Evolutionary conservation across 1,140 invertebrate species (phyloP).

Genomic region (Paramacrobiotus metropolitanus): DNA sequence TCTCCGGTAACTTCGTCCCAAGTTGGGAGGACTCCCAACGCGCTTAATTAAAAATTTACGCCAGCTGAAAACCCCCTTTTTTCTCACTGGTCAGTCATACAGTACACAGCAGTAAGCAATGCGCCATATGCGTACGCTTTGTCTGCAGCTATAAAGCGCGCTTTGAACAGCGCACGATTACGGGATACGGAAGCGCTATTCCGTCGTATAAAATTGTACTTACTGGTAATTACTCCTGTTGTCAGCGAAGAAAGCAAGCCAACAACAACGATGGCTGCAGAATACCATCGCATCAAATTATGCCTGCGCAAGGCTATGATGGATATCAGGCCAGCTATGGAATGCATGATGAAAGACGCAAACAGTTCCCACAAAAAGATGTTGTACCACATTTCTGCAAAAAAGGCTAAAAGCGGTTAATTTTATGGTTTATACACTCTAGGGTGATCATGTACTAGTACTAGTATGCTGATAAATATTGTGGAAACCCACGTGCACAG

Average conservation of each 20-base stretch:
- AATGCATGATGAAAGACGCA: slow-evolving; percentile 71
- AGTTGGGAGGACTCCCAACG: no score
- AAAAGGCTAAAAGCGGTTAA: slow-evolving; percentile 14
- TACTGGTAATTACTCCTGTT: slow-evolving; percentile 59
- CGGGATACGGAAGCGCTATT: not conserved
- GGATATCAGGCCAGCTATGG: slow-evolving; percentile 62
- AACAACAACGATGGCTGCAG: slow-evolving; percentile 59
- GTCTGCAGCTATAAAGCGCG: no score
- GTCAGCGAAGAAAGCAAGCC: slow-evolving; percentile 58
- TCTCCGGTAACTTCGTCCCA: no score
- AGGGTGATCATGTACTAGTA: not conserved
- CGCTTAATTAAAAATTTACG: no score
- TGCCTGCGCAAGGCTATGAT: slow-evolving; percentile 71
- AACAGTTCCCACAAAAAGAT: slow-evolving; percentile 79
- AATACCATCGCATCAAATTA: slow-evolving; percentile 67
- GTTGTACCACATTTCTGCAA: slow-evolving; percentile 77
- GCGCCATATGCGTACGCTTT: no score
- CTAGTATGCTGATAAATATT: no score
- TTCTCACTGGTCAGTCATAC: not conserved
- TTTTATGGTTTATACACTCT: not conserved
- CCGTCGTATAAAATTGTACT: slow-evolving; percentile 7
- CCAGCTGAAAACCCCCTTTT: not conserved
- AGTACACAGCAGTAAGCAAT: no score
- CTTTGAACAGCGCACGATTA: no score
- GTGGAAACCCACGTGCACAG: no score